A percentile compares a stretch with the other conserved stretches of the same genome.
Evolutionary conservation across 2,797 vertebrate species (phyloP).

Genomic region (Apogon hyalosoma): DNA sequence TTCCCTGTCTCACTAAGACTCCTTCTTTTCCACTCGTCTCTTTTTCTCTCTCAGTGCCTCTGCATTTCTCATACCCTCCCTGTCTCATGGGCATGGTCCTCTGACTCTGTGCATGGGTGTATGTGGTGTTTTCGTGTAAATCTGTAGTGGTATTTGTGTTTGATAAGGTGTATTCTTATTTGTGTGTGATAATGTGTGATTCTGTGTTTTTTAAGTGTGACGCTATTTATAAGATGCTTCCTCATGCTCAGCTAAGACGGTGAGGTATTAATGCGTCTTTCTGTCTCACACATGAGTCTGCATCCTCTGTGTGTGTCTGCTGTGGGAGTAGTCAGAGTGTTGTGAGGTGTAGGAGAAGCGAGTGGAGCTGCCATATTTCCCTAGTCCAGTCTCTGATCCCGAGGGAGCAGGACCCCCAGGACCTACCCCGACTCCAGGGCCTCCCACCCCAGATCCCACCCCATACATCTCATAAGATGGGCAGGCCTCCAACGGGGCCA

Average conservation of each 20-base stretch:
- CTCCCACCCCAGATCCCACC: conserved; percentile 71
- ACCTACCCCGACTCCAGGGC: conserved; percentile 80
- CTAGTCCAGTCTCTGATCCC: conserved; percentile 86
- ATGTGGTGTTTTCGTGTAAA: conserved; percentile 37
- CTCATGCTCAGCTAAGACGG: conserved; percentile 63
- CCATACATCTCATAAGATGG: conserved; percentile 87
- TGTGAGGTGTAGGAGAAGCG: conserved; percentile 97
- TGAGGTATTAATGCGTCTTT: conserved; percentile 47
- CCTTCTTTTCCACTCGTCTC: conserved; percentile 39
- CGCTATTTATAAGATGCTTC: conserved; percentile 72
- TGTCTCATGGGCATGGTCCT: conserved; percentile 64
- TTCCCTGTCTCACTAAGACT: conserved; percentile 61
- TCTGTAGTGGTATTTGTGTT: conserved; percentile 32
- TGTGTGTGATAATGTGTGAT: conserved; percentile 61
- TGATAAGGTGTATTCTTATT: conserved; percentile 40
- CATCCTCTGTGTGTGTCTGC: conserved; percentile 95
- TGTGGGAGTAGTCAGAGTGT: conserved; percentile 95
- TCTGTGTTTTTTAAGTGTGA: conserved; percentile 54
- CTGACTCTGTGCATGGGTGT: conserved; percentile 65
- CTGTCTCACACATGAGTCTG: conserved; percentile 94
- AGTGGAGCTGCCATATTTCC: conserved; percentile 90
- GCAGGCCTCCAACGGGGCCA: conserved; percentile 84
- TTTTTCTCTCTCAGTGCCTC: conserved; percentile 36
- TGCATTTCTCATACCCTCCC: conserved; percentile 51
- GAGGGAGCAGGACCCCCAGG: conserved; percentile 69